A percentile compares a stretch with the other conserved stretches of the same genome.
Conservation (phyloP, 2,113 vertebrate genomes). For the Taxidea taxus region DNA sequence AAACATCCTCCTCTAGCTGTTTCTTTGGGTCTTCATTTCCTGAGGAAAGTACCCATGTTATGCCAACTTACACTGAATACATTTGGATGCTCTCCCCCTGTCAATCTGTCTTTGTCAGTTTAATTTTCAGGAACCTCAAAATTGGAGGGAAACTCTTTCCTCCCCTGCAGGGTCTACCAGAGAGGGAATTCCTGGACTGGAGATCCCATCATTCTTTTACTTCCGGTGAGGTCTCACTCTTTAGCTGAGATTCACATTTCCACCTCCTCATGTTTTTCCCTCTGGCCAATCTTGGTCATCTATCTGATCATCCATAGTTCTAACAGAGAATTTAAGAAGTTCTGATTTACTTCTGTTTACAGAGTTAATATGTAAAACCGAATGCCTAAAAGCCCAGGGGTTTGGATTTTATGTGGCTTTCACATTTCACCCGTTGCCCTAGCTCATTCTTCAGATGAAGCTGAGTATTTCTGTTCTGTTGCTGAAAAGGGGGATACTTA, state of each 20-base stretch:
- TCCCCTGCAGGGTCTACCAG: background rate
- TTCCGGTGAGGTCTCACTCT: background rate
- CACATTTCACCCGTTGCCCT: background rate
- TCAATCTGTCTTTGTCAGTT: background rate
- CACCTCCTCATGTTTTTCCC: background rate
- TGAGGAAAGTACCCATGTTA: background rate
- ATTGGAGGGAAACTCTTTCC: background rate
- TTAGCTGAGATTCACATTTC: background rate
- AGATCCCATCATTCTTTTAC: no score
- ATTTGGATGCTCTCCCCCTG: background rate
- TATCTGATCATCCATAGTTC: background rate
- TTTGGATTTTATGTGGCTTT: background rate
- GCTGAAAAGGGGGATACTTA: background rate
- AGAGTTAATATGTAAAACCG: background rate
- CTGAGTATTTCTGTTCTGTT: background rate
- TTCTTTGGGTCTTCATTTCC: background rate
- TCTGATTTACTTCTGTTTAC: background rate
- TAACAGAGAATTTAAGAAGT: background rate
- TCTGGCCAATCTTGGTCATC: background rate
- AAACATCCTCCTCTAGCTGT: background rate
- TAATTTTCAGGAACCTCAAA: background rate
- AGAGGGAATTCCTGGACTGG: background rate
- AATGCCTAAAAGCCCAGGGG: background rate
- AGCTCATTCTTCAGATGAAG: background rate
- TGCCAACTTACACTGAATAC: background rate